Conservation (phyloP, 2,113 vertebrate species). For the Spilogale gracilis region DNA sequence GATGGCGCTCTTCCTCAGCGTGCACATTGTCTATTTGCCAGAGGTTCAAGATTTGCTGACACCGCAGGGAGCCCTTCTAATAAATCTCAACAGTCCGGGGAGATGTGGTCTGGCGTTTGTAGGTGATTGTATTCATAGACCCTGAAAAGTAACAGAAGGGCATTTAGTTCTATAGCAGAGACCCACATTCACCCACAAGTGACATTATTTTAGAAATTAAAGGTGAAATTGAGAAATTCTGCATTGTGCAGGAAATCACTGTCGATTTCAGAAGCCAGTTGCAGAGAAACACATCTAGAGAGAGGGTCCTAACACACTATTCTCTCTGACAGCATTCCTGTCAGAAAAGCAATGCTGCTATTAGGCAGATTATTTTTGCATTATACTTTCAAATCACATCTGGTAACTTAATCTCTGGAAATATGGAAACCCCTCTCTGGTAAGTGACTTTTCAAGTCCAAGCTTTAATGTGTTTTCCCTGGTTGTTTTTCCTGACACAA, state of each 20-base stretch:
- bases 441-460: conserved; percentile 15
- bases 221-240: conserved; percentile 49
- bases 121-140: neutral
- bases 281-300: conserved; percentile 13
- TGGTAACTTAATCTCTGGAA: conserved; percentile 42
- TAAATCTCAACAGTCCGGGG: neutral
- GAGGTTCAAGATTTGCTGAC: conserved; percentile 58
- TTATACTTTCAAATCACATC: conserved; percentile 61
- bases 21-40: neutral
- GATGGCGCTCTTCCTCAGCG: neutral
- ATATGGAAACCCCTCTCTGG: conserved; percentile 32
- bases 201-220: conserved; percentile 65
- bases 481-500: neutral
- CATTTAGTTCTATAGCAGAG: neutral
- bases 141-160: conserved; percentile 27
- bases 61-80: neutral
- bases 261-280: conserved; percentile 19
- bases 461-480: neutral
- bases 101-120: neutral
- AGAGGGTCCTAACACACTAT: neutral
- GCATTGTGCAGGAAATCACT: neutral
- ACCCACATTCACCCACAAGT: conserved; percentile 43
- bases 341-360: neutral
- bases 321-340: conserved; percentile 36
- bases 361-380: conserved; percentile 63